phyloP scores from a whole-genome alignment of 1,140 invertebrate genomes.

The Heliothis virescens region DNA sequence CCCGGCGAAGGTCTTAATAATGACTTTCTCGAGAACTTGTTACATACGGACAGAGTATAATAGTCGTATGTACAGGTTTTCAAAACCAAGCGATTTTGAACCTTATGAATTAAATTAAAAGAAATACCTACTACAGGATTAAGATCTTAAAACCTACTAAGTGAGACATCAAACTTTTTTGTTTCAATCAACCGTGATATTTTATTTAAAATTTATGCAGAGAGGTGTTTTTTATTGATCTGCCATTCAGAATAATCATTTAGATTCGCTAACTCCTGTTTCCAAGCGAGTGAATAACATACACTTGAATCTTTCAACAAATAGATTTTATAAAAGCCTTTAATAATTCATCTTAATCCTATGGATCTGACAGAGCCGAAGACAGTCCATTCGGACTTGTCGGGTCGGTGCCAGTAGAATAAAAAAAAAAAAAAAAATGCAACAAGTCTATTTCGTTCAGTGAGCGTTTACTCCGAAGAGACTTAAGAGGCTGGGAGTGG shows the following conservation, averaged over 20 bases:
- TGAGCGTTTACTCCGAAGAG: conserved; percentile 62
- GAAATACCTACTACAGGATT: background rate
- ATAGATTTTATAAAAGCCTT: conserved; percentile 8
- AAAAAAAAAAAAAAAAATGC: conserved; percentile 81
- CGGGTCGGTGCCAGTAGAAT: conserved; percentile 66
- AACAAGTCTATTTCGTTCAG: conserved; percentile 81
- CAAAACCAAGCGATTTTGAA: conserved; percentile 49
- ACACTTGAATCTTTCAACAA: background rate
- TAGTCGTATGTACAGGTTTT: conserved; percentile 38
- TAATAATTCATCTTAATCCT: conserved; percentile 59
- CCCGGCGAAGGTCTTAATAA: conserved; percentile 78
- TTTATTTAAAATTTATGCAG: background rate
- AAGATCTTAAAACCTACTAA: background rate
- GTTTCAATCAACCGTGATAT: background rate
- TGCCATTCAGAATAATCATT: too few relatives aligned
- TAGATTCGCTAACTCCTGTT: too few relatives aligned
- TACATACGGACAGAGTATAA: conserved; percentile 56
- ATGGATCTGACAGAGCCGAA: conserved; percentile 60
- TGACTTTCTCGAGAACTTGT: conserved; percentile 82
- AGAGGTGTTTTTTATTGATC: background rate
- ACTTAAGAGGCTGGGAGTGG: conserved; percentile 54
- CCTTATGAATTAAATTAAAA: conserved; percentile 1
- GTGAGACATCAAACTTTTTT: background rate
- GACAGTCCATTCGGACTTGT: conserved; percentile 63
- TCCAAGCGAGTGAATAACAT: background rate